These are phyloP conservation scores for Geodia barretti DNA, from an alignment of 37 sponge, comb jelly and placozoan species.

Conservation along the genomic window DNA sequence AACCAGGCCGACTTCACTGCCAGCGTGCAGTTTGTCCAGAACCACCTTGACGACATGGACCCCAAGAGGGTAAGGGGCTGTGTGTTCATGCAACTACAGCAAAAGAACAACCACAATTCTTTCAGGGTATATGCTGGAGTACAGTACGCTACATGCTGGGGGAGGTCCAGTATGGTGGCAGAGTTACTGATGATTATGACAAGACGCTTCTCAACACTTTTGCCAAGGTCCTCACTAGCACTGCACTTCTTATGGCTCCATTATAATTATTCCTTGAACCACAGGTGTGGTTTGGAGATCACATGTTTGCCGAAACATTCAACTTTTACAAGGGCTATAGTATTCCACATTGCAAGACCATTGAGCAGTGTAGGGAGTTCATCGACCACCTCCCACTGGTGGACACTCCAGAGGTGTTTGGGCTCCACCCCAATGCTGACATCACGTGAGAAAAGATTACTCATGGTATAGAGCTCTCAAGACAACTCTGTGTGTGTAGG, in stretches of 20 bases:
- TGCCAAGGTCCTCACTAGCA: slow-evolving; percentile 67
- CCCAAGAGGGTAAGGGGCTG: slow-evolving; percentile 76
- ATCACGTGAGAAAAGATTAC: slow-evolving; percentile 78
- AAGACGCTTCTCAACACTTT: slow-evolving; percentile 95
- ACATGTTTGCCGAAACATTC: slow-evolving; percentile 86
- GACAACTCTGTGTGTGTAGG: slow-evolving; percentile 8
- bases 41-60: slow-evolving; percentile 99
- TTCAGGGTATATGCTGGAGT: slow-evolving; percentile 95
- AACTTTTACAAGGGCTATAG: slow-evolving; percentile 93
- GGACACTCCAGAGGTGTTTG: slow-evolving; percentile 99
- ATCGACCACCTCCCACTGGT: slow-evolving; percentile 94
- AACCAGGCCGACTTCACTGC: slow-evolving; percentile 98
- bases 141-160: slow-evolving; percentile 99
- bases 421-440: slow-evolving; percentile 98
- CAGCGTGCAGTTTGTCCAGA: slow-evolving; percentile 97
- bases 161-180: slow-evolving; percentile 99
- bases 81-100: not conserved
- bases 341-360: slow-evolving; percentile 82
- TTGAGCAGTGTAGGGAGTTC: slow-evolving; percentile 83
- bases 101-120: not conserved
- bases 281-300: slow-evolving; percentile 94
- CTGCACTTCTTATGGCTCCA: too few relatives aligned
- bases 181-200: slow-evolving; percentile 99
- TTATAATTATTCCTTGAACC: not conserved
- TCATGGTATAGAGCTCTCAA: not conserved